Evolutionary conservation across 1,140 invertebrate species (phyloP), one percentile per base, ranked within the genome.

Genomic region (Brachionus calyciflorus): DNA sequence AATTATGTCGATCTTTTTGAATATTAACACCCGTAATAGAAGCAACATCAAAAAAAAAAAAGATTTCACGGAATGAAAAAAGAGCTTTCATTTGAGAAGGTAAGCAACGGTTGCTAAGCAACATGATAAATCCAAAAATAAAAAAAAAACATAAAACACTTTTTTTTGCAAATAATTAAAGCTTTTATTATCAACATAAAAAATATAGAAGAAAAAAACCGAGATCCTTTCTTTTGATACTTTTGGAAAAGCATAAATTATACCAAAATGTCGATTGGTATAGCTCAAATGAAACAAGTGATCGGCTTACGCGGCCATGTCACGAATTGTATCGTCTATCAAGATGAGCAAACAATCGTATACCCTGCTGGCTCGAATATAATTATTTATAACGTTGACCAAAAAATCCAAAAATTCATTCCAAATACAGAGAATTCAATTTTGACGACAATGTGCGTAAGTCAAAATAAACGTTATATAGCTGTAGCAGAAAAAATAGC

Each of bases 191-290:
- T 12, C 55, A 40, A 37, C 33, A 60, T 33, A 57, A 60, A 60
- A 10, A n/a, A 28, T 28, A 55, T 28, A 26, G 7, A 53, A 51
- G 28, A 17, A 24, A 4, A 33, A 55, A 14, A 28, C 7, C 14
- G 33, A 24, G 28, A 55, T 28, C 24, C 26, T 87, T 78, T 85
- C 84, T 3, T n/a, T n/a, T n/a, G n/a, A n/a, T n/a, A n/a, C n/a
- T n/a, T n/a, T n/a, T n/a, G n/a, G n/a, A n/a, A n/a, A n/a, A n/a
- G 90, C 89, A 0, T 91, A 91, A 57, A 86, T 80, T 10, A 89
- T 86, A 78, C 81, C 85, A 79, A 75, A 55, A 60, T 77, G 17
- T 78, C 79, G 6, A 78, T 78, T 33, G 80, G 79, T 17, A 65
- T 78, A n/a, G 55, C 80, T 10, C 80, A 80, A 41, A 77, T 79